phyloP scores from a whole-genome alignment of 2,888 invertebrate species.

The Pheosia gnoma region DNA sequence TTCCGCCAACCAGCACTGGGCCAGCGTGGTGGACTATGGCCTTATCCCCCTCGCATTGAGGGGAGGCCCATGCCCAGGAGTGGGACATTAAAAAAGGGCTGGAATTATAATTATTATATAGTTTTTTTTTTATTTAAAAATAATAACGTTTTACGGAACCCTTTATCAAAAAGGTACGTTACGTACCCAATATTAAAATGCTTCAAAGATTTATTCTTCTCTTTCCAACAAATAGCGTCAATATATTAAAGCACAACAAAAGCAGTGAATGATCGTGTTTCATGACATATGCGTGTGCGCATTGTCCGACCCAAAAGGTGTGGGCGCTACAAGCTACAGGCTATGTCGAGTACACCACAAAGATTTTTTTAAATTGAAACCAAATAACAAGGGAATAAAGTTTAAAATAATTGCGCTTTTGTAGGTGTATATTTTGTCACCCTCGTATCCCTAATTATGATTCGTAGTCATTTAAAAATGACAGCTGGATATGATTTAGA shows the following conservation, averaged over 20 bases:
- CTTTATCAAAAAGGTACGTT: not conserved
- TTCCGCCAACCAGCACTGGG: too few relatives aligned
- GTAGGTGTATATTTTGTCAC: slow-evolving; percentile 1
- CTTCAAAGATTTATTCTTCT: not conserved
- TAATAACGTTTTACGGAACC: not conserved
- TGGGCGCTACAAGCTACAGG: slow-evolving; percentile 27
- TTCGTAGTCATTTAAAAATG: not conserved
- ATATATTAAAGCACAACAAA: slow-evolving; percentile 8
- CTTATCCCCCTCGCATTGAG: too few relatives aligned
- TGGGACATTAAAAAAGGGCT: too few relatives aligned
- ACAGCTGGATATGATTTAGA: not conserved
- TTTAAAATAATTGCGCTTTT: not conserved
- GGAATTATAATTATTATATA: too few relatives aligned
- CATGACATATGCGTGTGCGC: slow-evolving; percentile 25
- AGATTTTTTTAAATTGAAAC: not conserved
- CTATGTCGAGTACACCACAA: slow-evolving; percentile 9
- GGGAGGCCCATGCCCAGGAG: too few relatives aligned
- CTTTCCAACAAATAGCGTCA: not conserved
- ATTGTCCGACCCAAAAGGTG: slow-evolving; percentile 32
- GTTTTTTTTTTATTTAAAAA: too few relatives aligned
- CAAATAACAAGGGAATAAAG: not conserved
- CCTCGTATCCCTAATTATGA: not conserved
- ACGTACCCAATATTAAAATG: not conserved
- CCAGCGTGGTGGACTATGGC: too few relatives aligned
- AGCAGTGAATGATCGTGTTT: slow-evolving; percentile 9